These are phyloP conservation scores for Magallana angulata DNA, from an alignment of 1,140 invertebrate species.

Conservation along the genomic window DNA sequence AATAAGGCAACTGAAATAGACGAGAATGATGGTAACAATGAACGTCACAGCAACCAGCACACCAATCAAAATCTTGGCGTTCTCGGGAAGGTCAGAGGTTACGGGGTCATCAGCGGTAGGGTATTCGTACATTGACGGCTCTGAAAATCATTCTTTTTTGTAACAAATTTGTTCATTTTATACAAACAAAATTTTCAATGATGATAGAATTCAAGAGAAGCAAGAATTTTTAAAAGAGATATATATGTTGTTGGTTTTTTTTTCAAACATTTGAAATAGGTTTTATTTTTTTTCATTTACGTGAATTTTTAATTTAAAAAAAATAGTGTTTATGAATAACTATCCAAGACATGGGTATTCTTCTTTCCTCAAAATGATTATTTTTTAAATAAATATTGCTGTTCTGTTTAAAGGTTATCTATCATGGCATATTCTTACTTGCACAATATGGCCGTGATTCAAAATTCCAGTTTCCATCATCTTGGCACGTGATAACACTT, in stretches of 20 bases:
- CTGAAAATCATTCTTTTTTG: background rate
- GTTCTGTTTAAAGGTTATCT: background rate
- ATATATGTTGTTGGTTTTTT: too few relatives aligned
- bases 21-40: conserved; percentile 29
- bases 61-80: conserved; percentile 52
- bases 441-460: conserved; percentile 43
- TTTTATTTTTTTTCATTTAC: too few relatives aligned
- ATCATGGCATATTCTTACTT: conserved; percentile 4
- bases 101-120: conserved; percentile 2
- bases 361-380: too few relatives aligned
- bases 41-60: conserved; percentile 36
- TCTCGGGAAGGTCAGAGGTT: conserved; percentile 31
- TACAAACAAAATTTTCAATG: too few relatives aligned
- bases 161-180: too few relatives aligned
- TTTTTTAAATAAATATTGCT: too few relatives aligned
- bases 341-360: too few relatives aligned
- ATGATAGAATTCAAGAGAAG: too few relatives aligned
- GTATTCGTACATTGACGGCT: conserved; percentile 1
- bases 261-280: too few relatives aligned
- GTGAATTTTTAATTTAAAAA: too few relatives aligned
- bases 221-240: too few relatives aligned
- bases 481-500: conserved; percentile 44
- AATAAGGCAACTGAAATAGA: conserved; percentile 36
- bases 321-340: too few relatives aligned
- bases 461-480: conserved; percentile 46